A percentile compares a stretch with the other conserved stretches of the same genome.
phyloP scores from a whole-genome alignment of 2,888 invertebrate species.

The Ditula angustiorana region DNA sequence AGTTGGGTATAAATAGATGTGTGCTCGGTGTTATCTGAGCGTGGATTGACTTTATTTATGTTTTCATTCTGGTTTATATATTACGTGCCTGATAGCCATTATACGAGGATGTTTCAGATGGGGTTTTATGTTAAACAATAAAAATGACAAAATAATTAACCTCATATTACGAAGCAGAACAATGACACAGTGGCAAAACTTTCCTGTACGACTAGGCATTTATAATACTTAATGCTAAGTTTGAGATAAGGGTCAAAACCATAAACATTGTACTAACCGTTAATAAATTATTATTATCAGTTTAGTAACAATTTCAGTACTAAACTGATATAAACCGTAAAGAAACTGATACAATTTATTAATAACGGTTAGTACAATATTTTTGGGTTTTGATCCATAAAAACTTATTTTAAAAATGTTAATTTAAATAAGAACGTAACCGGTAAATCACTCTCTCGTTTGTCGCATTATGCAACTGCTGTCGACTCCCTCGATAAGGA shows the following conservation, averaged over 20 bases:
- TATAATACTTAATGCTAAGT: constrained; percentile 70
- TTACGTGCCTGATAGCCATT: constrained; percentile 65
- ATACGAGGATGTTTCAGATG: constrained; percentile 62
- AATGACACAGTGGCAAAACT: constrained; percentile 82
- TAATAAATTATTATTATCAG: too few relatives aligned
- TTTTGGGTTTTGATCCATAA: too few relatives aligned
- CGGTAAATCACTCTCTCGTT: background rate
- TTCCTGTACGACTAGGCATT: constrained; percentile 82
- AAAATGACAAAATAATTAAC: constrained; percentile 81
- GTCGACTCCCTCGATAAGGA: background rate
- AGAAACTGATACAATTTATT: too few relatives aligned
- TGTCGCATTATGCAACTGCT: background rate
- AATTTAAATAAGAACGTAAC: background rate
- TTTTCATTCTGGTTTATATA: constrained; percentile 3
- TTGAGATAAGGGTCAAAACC: too few relatives aligned
- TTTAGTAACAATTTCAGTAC: too few relatives aligned
- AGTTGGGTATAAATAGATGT: constrained; percentile 13
- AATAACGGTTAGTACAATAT: too few relatives aligned
- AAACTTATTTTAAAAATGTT: constrained; percentile 50
- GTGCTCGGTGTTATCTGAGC: constrained; percentile 18
- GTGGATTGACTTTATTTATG: constrained; percentile 3
- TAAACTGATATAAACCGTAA: too few relatives aligned
- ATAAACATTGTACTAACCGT: too few relatives aligned
- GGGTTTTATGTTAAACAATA: constrained; percentile 71
- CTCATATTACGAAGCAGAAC: constrained; percentile 82